Evolutionary conservation across 2,113 vertebrate genomes (phyloP).

Genomic region (Ploceus nigricollis): DNA sequence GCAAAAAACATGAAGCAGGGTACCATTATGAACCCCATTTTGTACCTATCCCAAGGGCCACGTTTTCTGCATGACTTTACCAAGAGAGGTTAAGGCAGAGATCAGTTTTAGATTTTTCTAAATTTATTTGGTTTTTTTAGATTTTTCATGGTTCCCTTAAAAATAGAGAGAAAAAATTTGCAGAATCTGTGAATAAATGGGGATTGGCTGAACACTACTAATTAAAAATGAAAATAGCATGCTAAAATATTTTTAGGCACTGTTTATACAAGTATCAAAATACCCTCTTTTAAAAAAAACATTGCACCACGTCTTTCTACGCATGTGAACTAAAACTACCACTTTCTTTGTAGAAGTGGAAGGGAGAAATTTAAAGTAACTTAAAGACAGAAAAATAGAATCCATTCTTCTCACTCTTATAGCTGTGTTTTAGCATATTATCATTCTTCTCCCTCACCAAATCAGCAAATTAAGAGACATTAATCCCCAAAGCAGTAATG

Average conservation of each 20-base stretch:
- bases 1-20: neutral
- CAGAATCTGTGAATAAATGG: neutral
- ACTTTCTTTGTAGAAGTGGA: neutral
- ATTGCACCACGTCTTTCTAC: rapidly evolving
- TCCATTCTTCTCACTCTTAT: neutral
- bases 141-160: neutral
- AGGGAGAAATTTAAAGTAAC: neutral
- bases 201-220: neutral
- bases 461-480: neutral
- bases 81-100: neutral
- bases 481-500: neutral
- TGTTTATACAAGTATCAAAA: neutral
- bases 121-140: neutral
- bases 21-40: neutral
- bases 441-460: neutral
- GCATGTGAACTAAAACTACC: neutral
- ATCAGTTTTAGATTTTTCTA: neutral
- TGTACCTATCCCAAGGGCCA: neutral
- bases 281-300: neutral
- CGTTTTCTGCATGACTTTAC: neutral
- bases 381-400: neutral
- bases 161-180: neutral
- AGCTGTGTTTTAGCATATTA: neutral
- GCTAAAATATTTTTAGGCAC: neutral
- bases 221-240: neutral